Evolutionary conservation across 2,888 invertebrate genomes (phyloP), one percentile per base, ranked within the genome.

Genomic region (Epinotia nisella): DNA sequence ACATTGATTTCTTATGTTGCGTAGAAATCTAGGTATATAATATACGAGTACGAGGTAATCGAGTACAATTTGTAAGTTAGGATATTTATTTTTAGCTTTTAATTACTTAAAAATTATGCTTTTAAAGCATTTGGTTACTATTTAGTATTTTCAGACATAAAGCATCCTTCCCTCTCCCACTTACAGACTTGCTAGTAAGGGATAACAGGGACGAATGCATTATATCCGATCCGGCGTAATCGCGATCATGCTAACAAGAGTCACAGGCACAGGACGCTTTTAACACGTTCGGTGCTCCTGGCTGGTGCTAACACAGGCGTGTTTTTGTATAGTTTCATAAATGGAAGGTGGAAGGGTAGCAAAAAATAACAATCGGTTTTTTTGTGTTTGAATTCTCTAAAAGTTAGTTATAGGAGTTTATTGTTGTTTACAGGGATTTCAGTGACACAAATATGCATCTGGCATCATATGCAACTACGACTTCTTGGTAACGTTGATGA

Each of bases 1-100:
- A 67, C 45, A 67, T 68, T 59, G 59, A 29, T 68, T 49, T 59
- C 56, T 59, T 49, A 29, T 60, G 29, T 58, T 68, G 35, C 49
- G 58, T 68, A 49, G 24, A n/a, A 10, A 41, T 13, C 1, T 64
- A n/a, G n/a, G n/a, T n/a, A n/a, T n/a, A n/a, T n/a, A n/a, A 17
- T 7, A 9, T 45, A 56, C 10, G 21, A 17, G 10, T 45, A 39
- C 3, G 10, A 17, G 19, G 1, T 17, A 17, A 17, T 17, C 17
- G 0, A 53, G 10, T 19, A n/a, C 17, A 45, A 45, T 45, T 15
- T 2, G 45, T 15, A 45, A 3, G 45, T 45, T 15, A 45, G 45
- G 45, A 45, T 15, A 35, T 35, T 35, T 1, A 35, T 35, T 35
- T 35, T 35, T 35, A 9, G 9, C 7, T 7, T 35, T 9, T 35